These are phyloP conservation scores for Macaria notata DNA, from an alignment of 2,888 invertebrate genomes.

Conservation along the genomic window DNA sequence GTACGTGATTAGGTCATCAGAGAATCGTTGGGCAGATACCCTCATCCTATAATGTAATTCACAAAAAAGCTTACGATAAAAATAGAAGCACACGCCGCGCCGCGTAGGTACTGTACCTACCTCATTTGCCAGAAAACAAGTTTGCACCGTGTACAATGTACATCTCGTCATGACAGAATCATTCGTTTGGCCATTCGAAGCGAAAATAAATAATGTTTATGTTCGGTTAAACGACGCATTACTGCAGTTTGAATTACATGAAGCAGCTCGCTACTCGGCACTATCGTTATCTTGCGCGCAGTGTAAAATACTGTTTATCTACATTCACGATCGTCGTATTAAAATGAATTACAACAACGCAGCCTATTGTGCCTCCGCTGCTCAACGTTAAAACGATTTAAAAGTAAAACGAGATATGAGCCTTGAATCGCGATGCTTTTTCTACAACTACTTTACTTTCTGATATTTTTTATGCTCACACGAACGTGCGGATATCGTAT, in stretches of 20 bases:
- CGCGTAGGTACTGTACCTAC: conserved; percentile 40
- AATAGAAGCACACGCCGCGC: conserved; percentile 52
- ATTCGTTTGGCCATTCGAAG: conserved; percentile 28
- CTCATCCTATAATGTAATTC: conserved; percentile 41
- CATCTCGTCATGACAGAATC: conserved; percentile 33
- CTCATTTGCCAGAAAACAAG: conserved; percentile 50
- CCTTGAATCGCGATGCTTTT: conserved; percentile 13
- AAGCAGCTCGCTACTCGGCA: neutral
- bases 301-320: conserved; percentile 17
- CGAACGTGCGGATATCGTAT: neutral
- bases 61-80: conserved; percentile 57
- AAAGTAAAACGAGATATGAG: conserved; percentile 6
- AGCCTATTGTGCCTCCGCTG: conserved; percentile 4
- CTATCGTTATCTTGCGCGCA: conserved; percentile 3
- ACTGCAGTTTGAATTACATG: conserved; percentile 9
- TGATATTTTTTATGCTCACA: neutral
- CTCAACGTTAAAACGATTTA: conserved; percentile 4
- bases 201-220: conserved; percentile 38
- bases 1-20: conserved; percentile 46
- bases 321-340: conserved; percentile 10
- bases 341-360: conserved; percentile 7
- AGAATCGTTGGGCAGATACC: conserved; percentile 33
- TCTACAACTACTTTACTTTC: conserved; percentile 5
- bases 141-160: conserved; percentile 41
- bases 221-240: conserved; percentile 14